Evolutionary conservation across 30 jellyfish, hydroid and myxozoan species (phyloP).

Genomic region (Morbakka virulenta): DNA sequence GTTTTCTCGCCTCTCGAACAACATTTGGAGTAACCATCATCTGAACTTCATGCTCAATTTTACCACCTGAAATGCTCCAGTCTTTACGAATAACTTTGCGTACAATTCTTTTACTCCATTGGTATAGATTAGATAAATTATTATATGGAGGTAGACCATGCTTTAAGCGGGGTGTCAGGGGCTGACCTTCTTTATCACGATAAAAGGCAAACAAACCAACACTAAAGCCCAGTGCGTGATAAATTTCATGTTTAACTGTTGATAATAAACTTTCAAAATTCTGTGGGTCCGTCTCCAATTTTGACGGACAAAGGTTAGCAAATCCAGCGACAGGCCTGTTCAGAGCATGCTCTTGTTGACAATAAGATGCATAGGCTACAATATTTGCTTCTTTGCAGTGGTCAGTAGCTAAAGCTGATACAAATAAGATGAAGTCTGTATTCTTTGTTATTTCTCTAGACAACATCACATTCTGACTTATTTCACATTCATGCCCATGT

Average conservation of each 20-base stretch:
- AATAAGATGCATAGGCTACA: slow-evolving; percentile 93
- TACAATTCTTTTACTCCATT: slow-evolving; percentile 74
- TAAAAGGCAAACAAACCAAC: slow-evolving; percentile 89
- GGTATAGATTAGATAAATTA: slow-evolving; percentile 48
- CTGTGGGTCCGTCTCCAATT: slow-evolving; percentile 77
- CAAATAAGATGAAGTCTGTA: slow-evolving; percentile 75
- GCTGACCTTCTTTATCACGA: slow-evolving; percentile 74
- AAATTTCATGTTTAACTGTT: slow-evolving; percentile 87
- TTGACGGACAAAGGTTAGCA: slow-evolving; percentile 86
- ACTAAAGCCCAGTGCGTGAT: slow-evolving; percentile 91
- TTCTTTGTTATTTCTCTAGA: slow-evolving; percentile 5
- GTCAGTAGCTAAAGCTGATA: slow-evolving; percentile 81
- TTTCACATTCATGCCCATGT: slow-evolving; percentile 60
- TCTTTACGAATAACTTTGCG: slow-evolving; percentile 51
- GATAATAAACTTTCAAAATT: slow-evolving; percentile 80
- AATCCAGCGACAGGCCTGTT: slow-evolving; percentile 95
- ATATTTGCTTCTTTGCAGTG: slow-evolving; percentile 86
- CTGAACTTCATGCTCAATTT: slow-evolving; percentile 72
- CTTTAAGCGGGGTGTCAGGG: slow-evolving; percentile 63
- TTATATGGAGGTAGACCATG: slow-evolving; percentile 87
- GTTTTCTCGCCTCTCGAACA: slow-evolving; percentile 71
- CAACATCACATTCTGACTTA: neutral
- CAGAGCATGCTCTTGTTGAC: slow-evolving; percentile 94
- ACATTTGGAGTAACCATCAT: slow-evolving; percentile 90
- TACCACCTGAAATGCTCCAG: slow-evolving; percentile 94